These are phyloP conservation scores for Synanthedon formicaeformis DNA, from an alignment of 2,888 invertebrate species.

Conservation along the genomic window DNA sequence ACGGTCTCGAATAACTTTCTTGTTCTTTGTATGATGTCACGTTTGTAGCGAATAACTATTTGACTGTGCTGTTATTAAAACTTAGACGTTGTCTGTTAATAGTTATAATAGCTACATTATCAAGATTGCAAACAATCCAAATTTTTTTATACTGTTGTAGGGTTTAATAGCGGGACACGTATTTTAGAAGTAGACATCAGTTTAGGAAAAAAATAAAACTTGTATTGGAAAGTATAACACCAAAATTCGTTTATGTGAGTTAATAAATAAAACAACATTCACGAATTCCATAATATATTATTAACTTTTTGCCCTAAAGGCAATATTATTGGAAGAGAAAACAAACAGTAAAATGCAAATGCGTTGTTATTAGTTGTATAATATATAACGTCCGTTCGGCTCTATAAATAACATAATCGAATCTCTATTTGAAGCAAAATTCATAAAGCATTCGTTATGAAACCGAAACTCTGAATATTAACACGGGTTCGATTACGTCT, in stretches of 20 bases:
- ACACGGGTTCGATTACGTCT: slow-evolving; percentile 4
- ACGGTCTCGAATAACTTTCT: slow-evolving; percentile 1
- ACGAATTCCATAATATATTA: neutral
- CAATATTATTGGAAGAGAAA: slow-evolving; percentile 16
- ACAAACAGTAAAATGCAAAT: slow-evolving; percentile 43
- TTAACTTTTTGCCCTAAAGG: slow-evolving; percentile 7
- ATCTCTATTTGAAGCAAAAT: slow-evolving; percentile 24
- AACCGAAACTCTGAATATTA: slow-evolving; percentile 30
- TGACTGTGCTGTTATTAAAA: neutral
- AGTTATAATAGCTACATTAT: no score
- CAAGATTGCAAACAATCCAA: no score
- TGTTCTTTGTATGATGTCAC: neutral
- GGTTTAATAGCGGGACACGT: no score
- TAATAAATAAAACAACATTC: no score
- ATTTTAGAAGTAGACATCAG: no score
- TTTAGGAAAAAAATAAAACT: no score
- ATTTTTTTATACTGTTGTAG: no score
- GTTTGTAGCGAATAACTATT: neutral
- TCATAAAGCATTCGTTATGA: slow-evolving; percentile 30
- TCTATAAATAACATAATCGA: slow-evolving; percentile 41
- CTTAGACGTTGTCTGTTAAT: neutral
- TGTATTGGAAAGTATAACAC: no score
- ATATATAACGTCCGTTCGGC: slow-evolving; percentile 33
- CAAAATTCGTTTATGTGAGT: no score
- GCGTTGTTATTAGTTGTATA: slow-evolving; percentile 36